Evolutionary conservation across 53 echinoderm and acorn worm genomes (phyloP).

Genomic region (Glandiceps talaboti): DNA sequence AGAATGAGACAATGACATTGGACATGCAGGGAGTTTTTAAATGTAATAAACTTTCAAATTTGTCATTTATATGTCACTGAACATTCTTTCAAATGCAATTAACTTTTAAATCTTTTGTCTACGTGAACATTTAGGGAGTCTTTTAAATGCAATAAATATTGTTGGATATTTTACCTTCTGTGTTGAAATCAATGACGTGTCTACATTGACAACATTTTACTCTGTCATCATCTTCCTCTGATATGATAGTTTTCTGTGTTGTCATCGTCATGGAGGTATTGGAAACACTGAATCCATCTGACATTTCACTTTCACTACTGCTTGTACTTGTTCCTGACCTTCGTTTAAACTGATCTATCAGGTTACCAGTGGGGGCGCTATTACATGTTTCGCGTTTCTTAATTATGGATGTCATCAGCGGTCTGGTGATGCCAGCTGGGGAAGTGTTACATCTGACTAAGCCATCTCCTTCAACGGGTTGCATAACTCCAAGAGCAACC

Average conservation of each 20-base stretch:
- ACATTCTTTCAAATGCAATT: no score
- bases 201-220: background rate
- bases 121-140: no score
- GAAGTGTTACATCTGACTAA: background rate
- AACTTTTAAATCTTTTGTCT: no score
- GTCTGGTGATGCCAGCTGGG: background rate
- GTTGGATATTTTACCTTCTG: no score
- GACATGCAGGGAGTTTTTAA: no score
- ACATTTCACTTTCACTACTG: background rate
- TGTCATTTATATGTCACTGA: no score
- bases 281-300: no score
- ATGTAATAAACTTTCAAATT: no score
- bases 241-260: no score
- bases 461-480: background rate
- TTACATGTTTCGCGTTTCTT: background rate
- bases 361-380: background rate
- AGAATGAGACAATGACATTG: no score
- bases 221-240: background rate
- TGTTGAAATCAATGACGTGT: background rate
- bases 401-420: background rate
- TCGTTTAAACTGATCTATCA: background rate
- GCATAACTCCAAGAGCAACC: background rate
- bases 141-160: no score
- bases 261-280: no score
- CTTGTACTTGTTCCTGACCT: background rate